Base-by-base conservation (phyloP, 2,797 vertebrate genomes). In the Gymnopithys bicolor region DNA sequence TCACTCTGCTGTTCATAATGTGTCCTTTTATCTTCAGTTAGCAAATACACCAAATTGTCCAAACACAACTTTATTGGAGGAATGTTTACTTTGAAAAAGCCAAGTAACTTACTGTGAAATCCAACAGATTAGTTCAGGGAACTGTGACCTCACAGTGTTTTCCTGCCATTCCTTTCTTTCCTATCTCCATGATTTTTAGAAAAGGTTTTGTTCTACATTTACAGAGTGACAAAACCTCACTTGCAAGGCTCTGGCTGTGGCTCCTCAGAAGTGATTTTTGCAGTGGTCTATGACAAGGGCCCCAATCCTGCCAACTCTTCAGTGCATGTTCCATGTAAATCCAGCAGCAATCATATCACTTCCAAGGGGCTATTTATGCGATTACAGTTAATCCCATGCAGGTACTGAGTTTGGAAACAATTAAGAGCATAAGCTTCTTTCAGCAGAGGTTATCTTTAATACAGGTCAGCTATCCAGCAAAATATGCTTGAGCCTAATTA, bases 381-480 rank as follows among this genome's bases (percentile, higher is more conserved):
- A 87, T 41, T 74, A 81, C 60, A 32, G 68, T 70, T 87, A 95
- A 93, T 90, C 74, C 55, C 68, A 48, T 2, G 25, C 78, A 64
- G 6, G 43, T 89, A 87, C 35, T 24, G 51, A 89, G 46, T 66
- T 11, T n/a, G 60, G 82, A 76, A 92, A 93, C 75, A 92, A 92
- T 55, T 76, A 84, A 67, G 88, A 92, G 28, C 33, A 37, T 87
- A 95, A 95, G 60, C 86, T 75, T 70, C 87, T 95, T 90, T 56
- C 41, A 87, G 60, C 45, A 68, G 68, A 83, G 49, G 30, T 81
- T 77, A 56, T 77, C 84, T 90, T 94, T 74, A 93, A 89, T 53
- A 74, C 56, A 53, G 37, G 75, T 56, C 67, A 73, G 75, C 30
- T 71, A 80, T 49, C 33, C 53, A 91, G 49, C 37, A 74, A 69